Conservation (phyloP, 2,888 invertebrate genomes). For the Eristalinus aeneus region DNA sequence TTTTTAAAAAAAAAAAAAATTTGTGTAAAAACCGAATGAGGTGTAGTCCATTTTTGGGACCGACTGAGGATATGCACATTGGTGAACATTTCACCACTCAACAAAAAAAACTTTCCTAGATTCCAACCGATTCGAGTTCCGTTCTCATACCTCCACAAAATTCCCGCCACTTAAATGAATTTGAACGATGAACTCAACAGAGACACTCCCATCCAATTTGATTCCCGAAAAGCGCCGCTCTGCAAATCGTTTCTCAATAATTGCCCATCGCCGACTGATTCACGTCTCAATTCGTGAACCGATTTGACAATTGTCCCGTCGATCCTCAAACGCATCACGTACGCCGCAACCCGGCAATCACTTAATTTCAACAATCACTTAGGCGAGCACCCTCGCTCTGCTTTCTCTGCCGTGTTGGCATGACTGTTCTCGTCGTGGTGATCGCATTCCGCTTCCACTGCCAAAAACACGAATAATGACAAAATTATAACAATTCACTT, state of each 20-base stretch:
- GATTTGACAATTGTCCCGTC: conserved; percentile 47
- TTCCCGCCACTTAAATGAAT: not conserved
- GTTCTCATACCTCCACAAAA: not conserved
- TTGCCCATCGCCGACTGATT: not conserved
- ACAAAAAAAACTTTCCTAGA: no score
- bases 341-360: conserved; percentile 49
- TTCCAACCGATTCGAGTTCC: not conserved
- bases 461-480: conserved; percentile 63
- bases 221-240: not conserved
- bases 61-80: no score
- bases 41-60: no score
- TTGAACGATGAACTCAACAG: conserved; percentile 12
- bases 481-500: conserved; percentile 65
- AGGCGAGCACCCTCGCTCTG: conserved; percentile 20
- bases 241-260: not conserved
- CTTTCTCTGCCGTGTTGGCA: not conserved
- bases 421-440: not conserved
- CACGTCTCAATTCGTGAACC: not conserved
- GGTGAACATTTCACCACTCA: no score
- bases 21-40: no score
- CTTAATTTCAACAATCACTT: conserved; percentile 66
- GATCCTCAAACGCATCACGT: conserved; percentile 56
- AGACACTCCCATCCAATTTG: conserved; percentile 11
- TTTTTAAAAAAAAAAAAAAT: no score
- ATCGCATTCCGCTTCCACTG: not conserved